These are phyloP conservation scores for Pseudonaja textilis DNA, from an alignment of 2,113 vertebrate genomes.

Conservation along the genomic window DNA sequence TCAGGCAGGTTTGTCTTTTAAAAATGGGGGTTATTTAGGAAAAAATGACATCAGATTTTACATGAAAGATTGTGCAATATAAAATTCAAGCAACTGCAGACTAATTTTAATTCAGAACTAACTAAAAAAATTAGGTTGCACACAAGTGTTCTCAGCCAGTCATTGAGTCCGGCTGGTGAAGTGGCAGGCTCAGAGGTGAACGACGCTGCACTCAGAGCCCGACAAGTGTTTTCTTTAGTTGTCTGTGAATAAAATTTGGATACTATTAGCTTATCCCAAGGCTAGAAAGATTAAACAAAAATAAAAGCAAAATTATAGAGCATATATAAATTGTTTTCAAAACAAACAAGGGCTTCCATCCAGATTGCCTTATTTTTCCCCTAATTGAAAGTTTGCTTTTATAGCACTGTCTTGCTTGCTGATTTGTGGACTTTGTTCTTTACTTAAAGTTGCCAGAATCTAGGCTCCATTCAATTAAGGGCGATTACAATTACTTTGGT, in stretches of 20 bases:
- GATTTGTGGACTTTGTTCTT: conserved; percentile 4
- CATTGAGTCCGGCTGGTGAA: no score
- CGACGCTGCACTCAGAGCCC: no score
- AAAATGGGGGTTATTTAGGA: neutral
- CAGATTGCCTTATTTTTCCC: conserved; percentile 37
- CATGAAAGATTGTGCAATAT: neutral
- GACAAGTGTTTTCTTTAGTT: conserved; percentile 7
- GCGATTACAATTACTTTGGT: conserved; percentile 16
- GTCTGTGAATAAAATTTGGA: conserved; percentile 43
- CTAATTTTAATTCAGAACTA: conserved; percentile 26
- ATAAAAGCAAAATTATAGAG: conserved; percentile 34
- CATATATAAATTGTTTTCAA: conserved; percentile 27
- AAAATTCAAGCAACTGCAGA: conserved; percentile 28
- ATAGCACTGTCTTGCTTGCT: conserved; percentile 26
- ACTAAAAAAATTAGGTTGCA: conserved; percentile 32
- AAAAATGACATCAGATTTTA: conserved; percentile 14
- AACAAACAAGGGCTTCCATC: conserved; percentile 40
- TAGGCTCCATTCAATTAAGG: conserved; percentile 18
- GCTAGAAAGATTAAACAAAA: conserved; percentile 47
- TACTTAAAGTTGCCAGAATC: conserved; percentile 14
- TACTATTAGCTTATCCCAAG: conserved; percentile 46
- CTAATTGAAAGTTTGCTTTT: conserved; percentile 40
- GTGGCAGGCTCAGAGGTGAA: no score
- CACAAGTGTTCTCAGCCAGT: neutral
- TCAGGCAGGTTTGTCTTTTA: neutral